phyloP scores from a whole-genome alignment of 2,888 invertebrate genomes.

The Rotaria socialis region DNA sequence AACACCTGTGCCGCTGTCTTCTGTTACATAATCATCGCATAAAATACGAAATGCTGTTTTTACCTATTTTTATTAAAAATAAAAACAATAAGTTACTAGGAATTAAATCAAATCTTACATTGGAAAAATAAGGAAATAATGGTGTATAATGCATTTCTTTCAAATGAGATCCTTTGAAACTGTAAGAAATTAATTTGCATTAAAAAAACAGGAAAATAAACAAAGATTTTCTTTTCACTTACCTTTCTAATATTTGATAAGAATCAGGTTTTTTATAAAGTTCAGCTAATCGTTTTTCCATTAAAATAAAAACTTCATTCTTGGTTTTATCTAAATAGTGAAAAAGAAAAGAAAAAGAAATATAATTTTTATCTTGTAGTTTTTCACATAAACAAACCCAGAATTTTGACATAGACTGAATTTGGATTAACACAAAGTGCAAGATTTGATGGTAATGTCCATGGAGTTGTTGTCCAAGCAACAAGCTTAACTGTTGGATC shows the following conservation, averaged over 20 bases:
- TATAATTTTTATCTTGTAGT: background rate
- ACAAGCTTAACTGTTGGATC: conserved; percentile 69
- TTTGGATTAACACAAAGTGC: conserved; percentile 86
- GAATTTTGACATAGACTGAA: conserved; percentile 75
- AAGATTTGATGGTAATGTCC: conserved; percentile 95
- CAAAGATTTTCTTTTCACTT: background rate
- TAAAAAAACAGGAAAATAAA: background rate
- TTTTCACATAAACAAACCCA: background rate
- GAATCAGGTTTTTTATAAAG: conserved; percentile 73
- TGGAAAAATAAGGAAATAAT: conserved; percentile 77
- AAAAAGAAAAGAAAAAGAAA: background rate
- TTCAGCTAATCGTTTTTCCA: conserved; percentile 69
- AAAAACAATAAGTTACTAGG: background rate
- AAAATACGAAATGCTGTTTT: conserved; percentile 76
- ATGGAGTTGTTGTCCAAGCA: conserved; percentile 98
- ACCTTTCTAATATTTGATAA: conserved; percentile 62
- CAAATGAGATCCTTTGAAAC: conserved; percentile 71
- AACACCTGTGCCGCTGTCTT: conserved; percentile 91
- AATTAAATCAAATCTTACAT: background rate
- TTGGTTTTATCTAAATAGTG: conserved; percentile 53
- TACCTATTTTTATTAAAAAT: conserved; percentile 52
- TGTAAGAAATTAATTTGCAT: conserved; percentile 49
- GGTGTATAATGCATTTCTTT: conserved; percentile 79
- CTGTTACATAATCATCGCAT: conserved; percentile 83
- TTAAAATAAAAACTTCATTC: conserved; percentile 68